Conservation (phyloP, 2,113 vertebrate genomes). For the Bufo bufo region DNA sequence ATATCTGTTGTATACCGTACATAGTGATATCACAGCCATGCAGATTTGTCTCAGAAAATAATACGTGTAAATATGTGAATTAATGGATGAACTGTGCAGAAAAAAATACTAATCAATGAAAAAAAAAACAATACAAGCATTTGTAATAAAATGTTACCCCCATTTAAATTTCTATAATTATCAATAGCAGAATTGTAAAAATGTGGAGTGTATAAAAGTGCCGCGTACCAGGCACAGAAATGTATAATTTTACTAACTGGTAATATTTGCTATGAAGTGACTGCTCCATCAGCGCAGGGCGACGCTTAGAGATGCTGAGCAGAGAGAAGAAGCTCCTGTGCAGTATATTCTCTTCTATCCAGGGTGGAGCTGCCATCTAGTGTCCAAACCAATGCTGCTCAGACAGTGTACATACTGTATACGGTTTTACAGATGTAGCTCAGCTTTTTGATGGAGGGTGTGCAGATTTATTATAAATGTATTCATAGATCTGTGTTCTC, state of each 20-base stretch:
- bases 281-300: neutral
- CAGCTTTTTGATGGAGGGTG: no score
- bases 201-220: neutral
- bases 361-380: constrained; percentile 34
- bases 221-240: neutral
- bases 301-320: neutral
- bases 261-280: neutral
- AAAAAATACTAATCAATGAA: no score
- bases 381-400: neutral
- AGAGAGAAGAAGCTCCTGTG: neutral
- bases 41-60: neutral
- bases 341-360: neutral
- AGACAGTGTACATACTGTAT: neutral
- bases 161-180: neutral
- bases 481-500: neutral
- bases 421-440: neutral
- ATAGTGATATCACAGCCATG: neutral
- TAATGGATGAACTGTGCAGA: neutral
- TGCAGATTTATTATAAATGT: neutral
- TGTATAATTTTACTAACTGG: neutral
- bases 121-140: neutral
- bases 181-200: neutral
- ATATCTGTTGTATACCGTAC: no score
- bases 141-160: neutral
- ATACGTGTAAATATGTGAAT: neutral